Evolutionary conservation across 92 coral and sea anemone species (phyloP).

Genomic region (Porites lobata): DNA sequence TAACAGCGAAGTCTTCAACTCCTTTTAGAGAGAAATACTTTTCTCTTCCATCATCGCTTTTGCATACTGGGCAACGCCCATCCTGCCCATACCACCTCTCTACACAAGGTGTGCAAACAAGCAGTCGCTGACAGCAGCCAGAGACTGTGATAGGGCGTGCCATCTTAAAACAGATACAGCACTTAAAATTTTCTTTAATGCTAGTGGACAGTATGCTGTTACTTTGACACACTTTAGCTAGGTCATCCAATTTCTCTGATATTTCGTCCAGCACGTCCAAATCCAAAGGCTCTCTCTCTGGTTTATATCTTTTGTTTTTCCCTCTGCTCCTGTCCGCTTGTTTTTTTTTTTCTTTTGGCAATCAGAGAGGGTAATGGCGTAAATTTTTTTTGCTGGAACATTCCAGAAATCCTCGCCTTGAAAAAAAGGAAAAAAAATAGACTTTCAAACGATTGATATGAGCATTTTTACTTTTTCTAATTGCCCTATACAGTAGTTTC

Average conservation of each 20-base stretch:
- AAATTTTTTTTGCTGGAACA: background rate
- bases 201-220: background rate
- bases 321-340: background rate
- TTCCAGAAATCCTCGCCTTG: constrained; percentile 14
- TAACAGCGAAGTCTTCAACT: constrained; percentile 3
- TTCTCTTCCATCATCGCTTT: constrained; percentile 2
- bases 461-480: too few species aligned
- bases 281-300: background rate
- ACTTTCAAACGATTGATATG: too few species aligned
- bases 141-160: background rate
- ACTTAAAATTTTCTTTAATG: background rate
- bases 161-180: constrained; percentile 7
- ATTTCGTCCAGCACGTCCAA: background rate
- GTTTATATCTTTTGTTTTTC: background rate
- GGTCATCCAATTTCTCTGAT: background rate
- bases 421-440: too few species aligned
- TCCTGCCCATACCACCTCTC: background rate
- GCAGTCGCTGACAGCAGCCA: background rate
- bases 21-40: background rate
- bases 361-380: background rate
- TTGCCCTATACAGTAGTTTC: too few species aligned
- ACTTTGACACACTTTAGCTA: background rate
- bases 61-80: background rate
- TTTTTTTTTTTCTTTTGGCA: background rate
- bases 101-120: background rate